phyloP scores from a whole-genome alignment of 2,888 invertebrate genomes.

The Macroteleia sp. region DNA sequence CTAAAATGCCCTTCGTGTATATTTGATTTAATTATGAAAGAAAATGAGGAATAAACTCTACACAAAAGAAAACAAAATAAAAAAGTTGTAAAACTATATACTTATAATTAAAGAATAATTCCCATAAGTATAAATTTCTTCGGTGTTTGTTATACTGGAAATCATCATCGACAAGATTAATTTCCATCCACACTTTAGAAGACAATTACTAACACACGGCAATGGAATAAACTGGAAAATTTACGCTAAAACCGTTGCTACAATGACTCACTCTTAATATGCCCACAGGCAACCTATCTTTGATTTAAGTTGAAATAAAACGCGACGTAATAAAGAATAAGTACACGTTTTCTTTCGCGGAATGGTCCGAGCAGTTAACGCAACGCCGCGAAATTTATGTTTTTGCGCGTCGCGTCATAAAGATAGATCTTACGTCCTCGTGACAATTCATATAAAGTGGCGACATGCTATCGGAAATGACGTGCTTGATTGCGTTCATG shows the following conservation, averaged over 20 bases:
- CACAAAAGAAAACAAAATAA: too few relatives aligned
- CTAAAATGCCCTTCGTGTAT: too few relatives aligned
- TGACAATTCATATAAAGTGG: constrained; percentile 41
- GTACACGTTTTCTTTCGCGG: constrained; percentile 12
- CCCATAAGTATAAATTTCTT: too few relatives aligned
- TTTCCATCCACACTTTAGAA: not conserved
- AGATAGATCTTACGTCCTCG: constrained; percentile 35
- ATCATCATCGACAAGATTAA: constrained; percentile 5
- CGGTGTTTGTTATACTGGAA: too few relatives aligned
- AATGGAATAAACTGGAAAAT: constrained; percentile 23
- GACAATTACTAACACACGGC: constrained; percentile 5
- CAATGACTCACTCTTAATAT: constrained; percentile 19
- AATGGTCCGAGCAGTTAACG: constrained; percentile 24
- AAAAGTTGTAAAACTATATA: too few relatives aligned
- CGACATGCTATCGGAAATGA: constrained; percentile 48
- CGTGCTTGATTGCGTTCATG: constrained; percentile 40
- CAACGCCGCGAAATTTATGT: constrained; percentile 29
- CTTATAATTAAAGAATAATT: too few relatives aligned
- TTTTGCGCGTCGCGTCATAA: constrained; percentile 44
- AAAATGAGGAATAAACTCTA: too few relatives aligned
- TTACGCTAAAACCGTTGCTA: constrained; percentile 12
- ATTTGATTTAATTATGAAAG: too few relatives aligned
- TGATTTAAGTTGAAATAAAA: constrained; percentile 52
- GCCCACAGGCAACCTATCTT: constrained; percentile 11
- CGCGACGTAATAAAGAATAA: constrained; percentile 38